These are phyloP conservation scores for Melanargia galathea DNA, from an alignment of 2,888 invertebrate genomes.

Conservation along the genomic window DNA sequence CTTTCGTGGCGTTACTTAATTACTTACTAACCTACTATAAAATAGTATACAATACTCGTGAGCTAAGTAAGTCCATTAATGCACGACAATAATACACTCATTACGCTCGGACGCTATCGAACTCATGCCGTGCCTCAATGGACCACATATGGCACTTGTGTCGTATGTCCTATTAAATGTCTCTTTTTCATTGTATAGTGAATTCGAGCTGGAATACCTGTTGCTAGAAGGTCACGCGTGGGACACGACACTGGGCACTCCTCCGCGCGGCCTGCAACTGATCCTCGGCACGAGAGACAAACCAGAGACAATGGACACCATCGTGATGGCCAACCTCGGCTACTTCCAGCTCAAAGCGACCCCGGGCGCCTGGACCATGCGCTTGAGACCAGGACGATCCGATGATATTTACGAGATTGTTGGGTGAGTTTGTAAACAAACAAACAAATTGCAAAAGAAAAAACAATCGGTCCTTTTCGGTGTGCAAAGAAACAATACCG, in stretches of 20 bases:
- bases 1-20: no score
- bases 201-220: slow-evolving; percentile 97
- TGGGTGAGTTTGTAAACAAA: slow-evolving; percentile 73
- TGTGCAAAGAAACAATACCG: no score
- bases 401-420: slow-evolving; percentile 97
- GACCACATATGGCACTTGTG: no score
- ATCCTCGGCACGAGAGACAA: slow-evolving; percentile 92
- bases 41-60: no score
- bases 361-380: slow-evolving; percentile 97
- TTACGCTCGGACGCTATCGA: no score
- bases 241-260: slow-evolving; percentile 94
- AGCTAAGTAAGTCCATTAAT: no score
- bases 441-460: background rate
- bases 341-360: slow-evolving; percentile 98
- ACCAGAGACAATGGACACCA: slow-evolving; percentile 94
- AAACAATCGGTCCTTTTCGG: no score
- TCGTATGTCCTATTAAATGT: no score
- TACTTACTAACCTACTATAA: no score
- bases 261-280: slow-evolving; percentile 98
- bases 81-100: no score
- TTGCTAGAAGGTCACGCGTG: slow-evolving; percentile 98
- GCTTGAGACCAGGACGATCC: slow-evolving; percentile 95
- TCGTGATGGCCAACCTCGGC: slow-evolving; percentile 99
- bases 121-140: no score
- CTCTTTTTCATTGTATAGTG: slow-evolving; percentile 79